phyloP scores from a whole-genome alignment of 2,888 invertebrate species.

The Saturnia pavonia region DNA sequence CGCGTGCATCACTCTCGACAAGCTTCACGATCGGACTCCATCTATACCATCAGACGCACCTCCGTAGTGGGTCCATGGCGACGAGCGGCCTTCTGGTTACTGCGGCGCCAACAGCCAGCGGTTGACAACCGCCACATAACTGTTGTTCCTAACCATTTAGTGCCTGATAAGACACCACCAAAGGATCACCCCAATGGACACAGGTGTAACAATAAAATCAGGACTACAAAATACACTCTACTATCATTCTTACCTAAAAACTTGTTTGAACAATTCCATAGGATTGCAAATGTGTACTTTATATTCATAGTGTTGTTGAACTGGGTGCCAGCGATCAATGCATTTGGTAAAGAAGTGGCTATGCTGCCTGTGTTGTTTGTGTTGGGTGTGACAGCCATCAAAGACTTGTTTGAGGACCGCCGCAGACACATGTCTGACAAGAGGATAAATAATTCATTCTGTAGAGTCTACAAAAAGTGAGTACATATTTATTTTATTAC shows the following conservation, averaged over 20 bases:
- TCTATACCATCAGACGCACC: conserved; percentile 91
- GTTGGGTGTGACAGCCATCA: conserved; percentile 95
- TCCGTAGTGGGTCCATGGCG: conserved; percentile 88
- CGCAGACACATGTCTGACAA: conserved; percentile 94
- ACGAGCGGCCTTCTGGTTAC: conserved; percentile 83
- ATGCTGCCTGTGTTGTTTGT: conserved; percentile 98
- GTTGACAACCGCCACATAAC: conserved; percentile 87
- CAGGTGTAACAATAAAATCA: conserved; percentile 91
- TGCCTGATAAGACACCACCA: conserved; percentile 89
- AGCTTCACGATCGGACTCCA: conserved; percentile 93
- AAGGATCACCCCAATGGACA: conserved; percentile 93
- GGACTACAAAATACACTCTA: conserved; percentile 97
- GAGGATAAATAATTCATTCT: conserved; percentile 95
- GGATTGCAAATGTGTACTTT: conserved; percentile 98
- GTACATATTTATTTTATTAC: conserved; percentile 38
- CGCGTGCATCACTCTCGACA: conserved; percentile 89
- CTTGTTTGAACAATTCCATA: conserved; percentile 97
- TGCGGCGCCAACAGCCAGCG: conserved; percentile 83
- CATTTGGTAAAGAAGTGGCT: conserved; percentile 97
- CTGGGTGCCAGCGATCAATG: conserved; percentile 97
- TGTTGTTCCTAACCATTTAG: conserved; percentile 92
- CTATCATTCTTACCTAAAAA: conserved; percentile 97
- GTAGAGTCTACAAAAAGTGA: conserved; percentile 95
- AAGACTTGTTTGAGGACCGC: conserved; percentile 97
- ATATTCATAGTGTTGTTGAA: conserved; percentile 97